phyloP scores from a whole-genome alignment of 2,113 vertebrate species.

The Bubo bubo region DNA sequence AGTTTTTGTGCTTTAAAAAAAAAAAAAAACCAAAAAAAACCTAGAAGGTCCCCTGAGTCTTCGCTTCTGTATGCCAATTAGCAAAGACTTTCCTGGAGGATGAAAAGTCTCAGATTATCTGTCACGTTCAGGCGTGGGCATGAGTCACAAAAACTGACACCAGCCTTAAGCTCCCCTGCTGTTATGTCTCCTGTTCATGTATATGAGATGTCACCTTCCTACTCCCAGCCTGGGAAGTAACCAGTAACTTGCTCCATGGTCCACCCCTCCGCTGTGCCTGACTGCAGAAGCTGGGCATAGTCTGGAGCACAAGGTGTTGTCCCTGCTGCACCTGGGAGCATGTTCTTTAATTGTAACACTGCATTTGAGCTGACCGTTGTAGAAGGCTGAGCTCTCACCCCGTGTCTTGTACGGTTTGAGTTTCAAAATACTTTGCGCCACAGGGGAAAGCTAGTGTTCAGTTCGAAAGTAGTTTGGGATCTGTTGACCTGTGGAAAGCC shows the following conservation, averaged over 20 bases:
- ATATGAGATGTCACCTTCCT: background rate
- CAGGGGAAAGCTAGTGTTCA: background rate
- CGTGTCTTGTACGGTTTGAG: background rate
- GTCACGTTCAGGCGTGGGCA: background rate
- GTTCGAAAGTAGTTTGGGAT: background rate
- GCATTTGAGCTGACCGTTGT: background rate
- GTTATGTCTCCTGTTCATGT: rapidly evolving
- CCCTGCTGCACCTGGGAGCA: rapidly evolving
- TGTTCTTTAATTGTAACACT: background rate
- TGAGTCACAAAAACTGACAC: background rate
- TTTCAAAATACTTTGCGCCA: background rate
- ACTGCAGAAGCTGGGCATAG: background rate
- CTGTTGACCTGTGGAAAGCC: background rate
- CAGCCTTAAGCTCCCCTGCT: background rate
- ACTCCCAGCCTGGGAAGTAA: background rate
- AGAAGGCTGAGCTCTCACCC: background rate
- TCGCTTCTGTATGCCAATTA: background rate
- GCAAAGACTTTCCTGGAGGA: background rate
- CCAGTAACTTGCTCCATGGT: background rate
- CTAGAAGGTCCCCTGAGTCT: background rate
- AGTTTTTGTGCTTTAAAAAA: background rate
- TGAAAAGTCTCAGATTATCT: background rate
- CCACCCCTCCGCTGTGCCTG: background rate
- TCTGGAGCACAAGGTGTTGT: background rate
- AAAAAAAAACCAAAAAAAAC: background rate